phyloP scores from a whole-genome alignment of 2,888 invertebrate species.

The Sinopyrophorus schimmeli region DNA sequence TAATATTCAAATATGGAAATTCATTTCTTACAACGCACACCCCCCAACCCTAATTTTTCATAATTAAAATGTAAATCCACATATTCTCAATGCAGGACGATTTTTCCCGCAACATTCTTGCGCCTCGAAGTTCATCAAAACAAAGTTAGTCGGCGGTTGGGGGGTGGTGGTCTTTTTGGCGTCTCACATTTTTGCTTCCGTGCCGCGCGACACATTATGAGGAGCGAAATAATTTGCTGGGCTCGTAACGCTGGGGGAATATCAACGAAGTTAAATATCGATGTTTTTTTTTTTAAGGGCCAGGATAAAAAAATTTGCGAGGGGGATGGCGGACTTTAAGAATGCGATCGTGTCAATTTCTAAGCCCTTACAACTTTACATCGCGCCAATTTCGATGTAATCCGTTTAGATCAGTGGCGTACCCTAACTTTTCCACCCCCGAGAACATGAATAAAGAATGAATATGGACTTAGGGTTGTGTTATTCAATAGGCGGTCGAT shows the following conservation, averaged over 20 bases:
- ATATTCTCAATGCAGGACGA: no score
- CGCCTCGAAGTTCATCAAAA: slow-evolving; percentile 29
- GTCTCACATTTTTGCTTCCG: slow-evolving; percentile 25
- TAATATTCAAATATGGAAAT: slow-evolving; percentile 44
- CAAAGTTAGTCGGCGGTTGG: slow-evolving; percentile 19
- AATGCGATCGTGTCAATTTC: slow-evolving; percentile 26
- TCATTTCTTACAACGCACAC: no score
- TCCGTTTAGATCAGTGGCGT: slow-evolving; percentile 26
- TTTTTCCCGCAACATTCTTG: slow-evolving; percentile 19
- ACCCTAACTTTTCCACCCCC: slow-evolving; percentile 32
- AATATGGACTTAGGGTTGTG: slow-evolving; percentile 39
- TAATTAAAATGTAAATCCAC: no score
- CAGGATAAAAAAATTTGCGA: no score
- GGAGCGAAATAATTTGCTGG: slow-evolving; percentile 25
- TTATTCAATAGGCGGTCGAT: slow-evolving; percentile 37
- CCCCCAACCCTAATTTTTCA: no score
- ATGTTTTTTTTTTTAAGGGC: slow-evolving; percentile 25
- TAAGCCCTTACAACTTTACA: slow-evolving; percentile 30
- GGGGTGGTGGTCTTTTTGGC: no score
- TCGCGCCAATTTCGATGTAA: slow-evolving; percentile 30
- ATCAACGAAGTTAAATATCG: slow-evolving; percentile 27
- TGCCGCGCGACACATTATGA: slow-evolving; percentile 25
- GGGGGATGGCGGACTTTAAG: no score
- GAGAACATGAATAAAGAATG: slow-evolving; percentile 38
- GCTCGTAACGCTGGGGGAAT: slow-evolving; percentile 18